Base-by-base conservation (phyloP, 2,113 vertebrate genomes). In the Falcunculus frontatus region DNA sequence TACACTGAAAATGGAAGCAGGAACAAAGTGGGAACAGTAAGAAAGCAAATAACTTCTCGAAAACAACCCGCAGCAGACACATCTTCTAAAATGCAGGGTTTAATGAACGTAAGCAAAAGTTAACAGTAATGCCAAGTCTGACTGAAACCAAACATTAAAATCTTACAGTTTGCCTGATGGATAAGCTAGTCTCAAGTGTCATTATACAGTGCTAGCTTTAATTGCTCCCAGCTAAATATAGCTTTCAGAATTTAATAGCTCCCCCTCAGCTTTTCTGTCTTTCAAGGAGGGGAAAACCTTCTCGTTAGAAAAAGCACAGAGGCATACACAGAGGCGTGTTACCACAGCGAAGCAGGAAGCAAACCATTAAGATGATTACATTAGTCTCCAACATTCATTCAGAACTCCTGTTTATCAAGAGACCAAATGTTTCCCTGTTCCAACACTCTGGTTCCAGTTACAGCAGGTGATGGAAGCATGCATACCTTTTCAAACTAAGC, bases 141-240 rank as follows among this genome's bases (percentile, higher is more conserved):
- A 86, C 27, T 67, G 70, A 94, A 89, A 78, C 4, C 13, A 74
- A 79, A 80, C 39, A 70, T 35, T 87, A 64, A 56, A 93, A 62
- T 44, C 73, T 44, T 74, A 44, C 1, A 8, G 7, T 46, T 42
- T 83, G 92, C 68, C 57, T 56, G 56, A 96, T 25, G 20, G 67
- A 93, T 84, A 84, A 93, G 59, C 27, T 55, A 84, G 50, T 75
- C 89, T 78, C 39, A 86, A 75, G 75, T 77, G 74, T 52, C 56
- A 83, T 75, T 79, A 76, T 22, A 49, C 9, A 84, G 68, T 16
- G 64, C 64, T 69, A 77, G 70, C 57, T 93, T 84, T 95, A 93
- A 90, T 89, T 74, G 80, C 80, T 90, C 64, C 11, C 26, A 89
- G 69, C 67, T 89, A 95, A 95, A 88, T 68, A 89, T 63, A 94